phyloP scores from a whole-genome alignment of 2,797 vertebrate species.

The Sebastiscus tertius region DNA sequence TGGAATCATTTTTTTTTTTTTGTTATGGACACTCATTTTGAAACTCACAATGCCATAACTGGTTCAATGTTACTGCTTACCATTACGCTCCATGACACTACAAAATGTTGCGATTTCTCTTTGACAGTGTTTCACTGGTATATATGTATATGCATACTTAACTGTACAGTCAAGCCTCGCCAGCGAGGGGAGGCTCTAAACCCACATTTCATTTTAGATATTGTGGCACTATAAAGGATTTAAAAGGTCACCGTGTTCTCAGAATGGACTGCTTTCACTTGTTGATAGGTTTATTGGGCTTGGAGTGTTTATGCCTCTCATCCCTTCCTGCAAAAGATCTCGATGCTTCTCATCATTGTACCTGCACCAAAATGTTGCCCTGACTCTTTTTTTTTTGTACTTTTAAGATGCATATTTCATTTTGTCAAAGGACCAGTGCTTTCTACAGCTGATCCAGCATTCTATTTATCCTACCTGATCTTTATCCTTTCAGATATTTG shows the following conservation, averaged over 20 bases:
- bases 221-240: slow-evolving; percentile 77
- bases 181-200: slow-evolving; percentile 82
- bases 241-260: slow-evolving; percentile 68
- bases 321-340: slow-evolving; percentile 63
- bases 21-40: slow-evolving; percentile 56
- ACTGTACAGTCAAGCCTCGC: slow-evolving; percentile 85
- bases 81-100: slow-evolving; percentile 85
- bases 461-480: slow-evolving; percentile 88
- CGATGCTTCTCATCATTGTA: slow-evolving; percentile 68
- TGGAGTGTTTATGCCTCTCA: slow-evolving; percentile 64
- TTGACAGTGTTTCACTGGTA: slow-evolving; percentile 88
- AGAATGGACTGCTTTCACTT: slow-evolving; percentile 71
- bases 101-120: slow-evolving; percentile 86
- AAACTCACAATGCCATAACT: slow-evolving; percentile 65
- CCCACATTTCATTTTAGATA: slow-evolving; percentile 78
- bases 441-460: slow-evolving; percentile 75
- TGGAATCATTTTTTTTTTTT: slow-evolving; percentile 45
- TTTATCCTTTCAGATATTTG: slow-evolving; percentile 96
- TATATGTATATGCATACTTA: slow-evolving; percentile 78
- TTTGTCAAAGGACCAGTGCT: slow-evolving; percentile 77
- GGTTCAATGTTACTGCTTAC: slow-evolving; percentile 75
- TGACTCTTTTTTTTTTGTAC: slow-evolving; percentile 82
- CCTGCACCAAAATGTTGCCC: slow-evolving; percentile 80
- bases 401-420: slow-evolving; percentile 78
- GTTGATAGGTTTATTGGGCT: slow-evolving; percentile 62